Base-by-base conservation (phyloP, 2,113 vertebrate genomes). In the Scomber colias region DNA sequence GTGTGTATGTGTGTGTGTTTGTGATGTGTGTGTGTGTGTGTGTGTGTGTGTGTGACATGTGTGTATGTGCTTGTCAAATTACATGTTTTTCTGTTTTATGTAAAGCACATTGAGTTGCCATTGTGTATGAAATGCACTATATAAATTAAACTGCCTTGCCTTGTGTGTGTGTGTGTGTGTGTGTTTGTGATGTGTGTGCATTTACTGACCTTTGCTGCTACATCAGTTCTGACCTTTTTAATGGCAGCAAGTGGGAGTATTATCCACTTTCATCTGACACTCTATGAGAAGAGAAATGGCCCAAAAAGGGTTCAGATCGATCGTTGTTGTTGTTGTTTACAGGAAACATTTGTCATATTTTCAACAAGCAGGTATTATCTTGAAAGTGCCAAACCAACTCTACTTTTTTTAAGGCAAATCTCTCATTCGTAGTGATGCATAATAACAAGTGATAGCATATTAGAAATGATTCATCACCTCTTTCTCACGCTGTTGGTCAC, bases 151-250 rank as follows among this genome's bases (percentile, higher is more conserved):
- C n/a, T n/a, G n/a, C n/a, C n/a, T n/a, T n/a, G n/a, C n/a, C n/a
- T n/a, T n/a, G 17, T 53, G 14, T 63, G 69, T 62, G 15, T 48
- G 61, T 40, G 46, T 55, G 61, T 57, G 57, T 44, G 0, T 35
- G 35, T 40, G 35, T 40, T 7, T 48, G 53, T 27, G 24, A 27
- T 27, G 24, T 27, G 24, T 14, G 3, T 30, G 54, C 4, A 17
- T 50, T 15, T 53, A 31, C 66, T 60, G 82, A 87, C 84, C 81
- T 89, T 87, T 85, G 2, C 75, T 14, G 35, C 31, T 55, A 80
- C 72, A 82, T 62, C 46, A 21, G 12, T 1, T 46, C 19, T 11
- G 49, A 75, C 82, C 82, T 87, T 83, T 86, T 19, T 61, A 68
- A 65, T 11, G 0, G 12, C 87, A 21, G 46, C 0, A 13, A 49